Base-by-base conservation (phyloP, 2,888 invertebrate species). In the Nomada ruficornis region DNA sequence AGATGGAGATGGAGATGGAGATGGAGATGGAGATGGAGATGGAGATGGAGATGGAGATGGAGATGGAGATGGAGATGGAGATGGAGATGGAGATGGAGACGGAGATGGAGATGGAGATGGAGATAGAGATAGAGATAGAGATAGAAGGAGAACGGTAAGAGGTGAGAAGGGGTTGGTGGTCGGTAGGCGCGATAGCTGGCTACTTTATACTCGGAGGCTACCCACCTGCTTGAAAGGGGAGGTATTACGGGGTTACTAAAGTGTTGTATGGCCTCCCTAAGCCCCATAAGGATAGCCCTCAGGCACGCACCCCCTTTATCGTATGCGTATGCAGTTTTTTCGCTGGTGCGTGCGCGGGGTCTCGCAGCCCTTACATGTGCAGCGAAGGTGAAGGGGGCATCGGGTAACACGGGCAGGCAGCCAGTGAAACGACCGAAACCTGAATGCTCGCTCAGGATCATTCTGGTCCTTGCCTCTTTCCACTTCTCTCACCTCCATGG, bases 381-480 rank as follows among this genome's bases (percentile, higher is more conserved):
- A 92, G 91, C 90, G 91, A 93, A 93, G 93, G 93, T 93, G 93
- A 93, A 93, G 91, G 93, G 92, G 93, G 93, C 93, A 93, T 93
- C 90, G 91, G 91, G 93, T 93, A 93, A 92, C 93, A 91, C 93
- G 87, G 89, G 89, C 91, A 91, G 91, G 89, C 90, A 92, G 90
- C 85, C 89, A 88, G 86, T 87, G 87, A 88, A 89, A 89, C 88
- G 89, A 87, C 86, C 88, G 88, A 88, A 88, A 88, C 88, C 88
- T 74, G 86, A 88, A 88, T 88, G 88, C 89, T 87, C 81, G 67
- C 63, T 73, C 83, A 59, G 71, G 65, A 72, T 87, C 83, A 69
- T 86, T 80, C 83, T 52, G 68, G 47, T 62, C 9, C 44, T 26
- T 5, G n/a, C 57, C 26, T 13, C 26, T 9, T 10, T 26, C 23